Conservation (phyloP, 1,140 invertebrate genomes). For the Phenacoccus solenopsis region DNA sequence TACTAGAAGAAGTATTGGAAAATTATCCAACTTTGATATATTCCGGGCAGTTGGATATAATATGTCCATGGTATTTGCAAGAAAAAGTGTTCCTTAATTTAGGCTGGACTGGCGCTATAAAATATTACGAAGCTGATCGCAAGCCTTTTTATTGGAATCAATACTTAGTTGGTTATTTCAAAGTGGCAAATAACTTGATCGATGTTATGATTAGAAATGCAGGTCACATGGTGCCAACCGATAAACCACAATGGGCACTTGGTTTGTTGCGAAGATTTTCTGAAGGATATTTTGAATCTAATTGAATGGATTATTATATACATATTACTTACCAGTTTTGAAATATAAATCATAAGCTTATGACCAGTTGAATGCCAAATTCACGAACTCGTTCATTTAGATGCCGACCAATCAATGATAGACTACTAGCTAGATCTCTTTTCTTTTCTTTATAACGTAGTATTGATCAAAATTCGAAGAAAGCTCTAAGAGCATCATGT, state of each 20-base stretch:
- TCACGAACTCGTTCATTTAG: too few species aligned
- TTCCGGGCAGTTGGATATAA: slow-evolving; percentile 74
- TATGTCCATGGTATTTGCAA: slow-evolving; percentile 64
- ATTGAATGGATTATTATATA: too few species aligned
- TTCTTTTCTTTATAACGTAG: too few species aligned
- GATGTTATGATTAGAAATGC: slow-evolving; percentile 47
- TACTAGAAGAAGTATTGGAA: slow-evolving; percentile 53
- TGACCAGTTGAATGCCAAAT: too few species aligned
- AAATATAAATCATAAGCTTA: too few species aligned
- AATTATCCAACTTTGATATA: slow-evolving; percentile 55
- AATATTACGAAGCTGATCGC: slow-evolving; percentile 33
- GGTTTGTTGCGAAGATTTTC: slow-evolving; percentile 18
- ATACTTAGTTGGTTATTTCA: slow-evolving; percentile 44
- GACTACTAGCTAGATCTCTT: too few species aligned
- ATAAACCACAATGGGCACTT: slow-evolving; percentile 48
- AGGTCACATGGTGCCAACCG: slow-evolving; percentile 52
- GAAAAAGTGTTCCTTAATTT: slow-evolving; percentile 48
- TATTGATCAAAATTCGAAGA: too few species aligned
- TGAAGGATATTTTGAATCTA: background rate
- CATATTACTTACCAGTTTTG: too few species aligned
- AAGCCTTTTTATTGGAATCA: slow-evolving; percentile 30
- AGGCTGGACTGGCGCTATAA: slow-evolving; percentile 33
- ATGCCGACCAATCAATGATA: too few species aligned
- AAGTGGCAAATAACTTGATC: slow-evolving; percentile 43
- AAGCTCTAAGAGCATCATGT: too few species aligned